Evolutionary conservation across 2,888 invertebrate species (phyloP), one percentile per base, ranked within the genome.

Genomic region (Diarsia dahlii): DNA sequence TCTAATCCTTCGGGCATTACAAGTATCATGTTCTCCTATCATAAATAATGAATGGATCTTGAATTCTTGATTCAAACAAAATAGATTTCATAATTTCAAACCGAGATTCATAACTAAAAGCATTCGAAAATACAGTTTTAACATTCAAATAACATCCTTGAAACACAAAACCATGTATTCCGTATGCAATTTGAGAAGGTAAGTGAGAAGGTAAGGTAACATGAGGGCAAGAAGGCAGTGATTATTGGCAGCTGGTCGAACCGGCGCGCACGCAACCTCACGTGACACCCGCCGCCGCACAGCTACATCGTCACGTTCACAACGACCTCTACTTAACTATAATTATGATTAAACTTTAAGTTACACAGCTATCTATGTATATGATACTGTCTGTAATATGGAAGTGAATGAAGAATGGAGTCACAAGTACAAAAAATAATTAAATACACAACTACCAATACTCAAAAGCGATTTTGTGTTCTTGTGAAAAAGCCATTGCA

Each of bases 221-320:
- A 62, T 54, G 70, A 81, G 89, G 87, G 88, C 86, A 89, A 91
- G 90, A 92, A 90, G 89, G 89, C 90, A 81, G 90, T 91, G 88
- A 93, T 93, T 95, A 95, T 95, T 94, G 94, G 93, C 95, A 94
- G 94, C 91, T 90, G 90, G 90, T 88, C 71, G 63, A 12, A 48
- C 71, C 84, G 88, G 90, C 90, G 89, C 89, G 87, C 96, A 96
- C 95, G 96, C 96, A 90, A 96, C 73, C 88, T 95, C 85, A 90
- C 96, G 96, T 95, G 95, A 91, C 90, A 80, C 71, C 77, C 68
- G 52, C 83, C 82, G n/a, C 63, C 71, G 68, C 54, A 82, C 82
- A 80, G 81, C 86, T 88, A 85, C 88, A 87, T 76, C 86, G 86
- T 89, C 90, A 86, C 85, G 80, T 86, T 90, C 89, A 90, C 89